Evolutionary conservation across 2,888 invertebrate species (phyloP), one percentile per base, ranked within the genome.

Genomic region (Caenorhabditis afra): DNA sequence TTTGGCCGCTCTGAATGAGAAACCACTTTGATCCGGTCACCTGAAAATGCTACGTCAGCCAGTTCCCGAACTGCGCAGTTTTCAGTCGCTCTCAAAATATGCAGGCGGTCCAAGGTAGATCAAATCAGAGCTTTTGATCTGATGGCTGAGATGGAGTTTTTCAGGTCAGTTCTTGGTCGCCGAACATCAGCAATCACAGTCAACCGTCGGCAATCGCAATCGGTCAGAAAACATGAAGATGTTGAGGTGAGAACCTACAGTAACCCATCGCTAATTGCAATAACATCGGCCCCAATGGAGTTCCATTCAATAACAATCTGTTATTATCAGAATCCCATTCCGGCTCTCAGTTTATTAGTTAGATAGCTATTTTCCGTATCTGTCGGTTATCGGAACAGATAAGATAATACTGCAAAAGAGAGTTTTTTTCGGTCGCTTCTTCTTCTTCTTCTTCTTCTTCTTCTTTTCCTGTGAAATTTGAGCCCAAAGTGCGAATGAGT

Each of bases 21-120:
- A 71, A 78, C 77, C 80, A 82, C 80, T 82, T 82, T 80, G 82
- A 80, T 57, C 80, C 82, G 65, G 80, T 82, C 58, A 82, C 82
- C 65, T 82, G 71, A 76, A 80, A 71, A 79, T 79, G 80, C 80
- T 90, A 66, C 87, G 90, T 79, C 87, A 88, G 81, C 90, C 90
- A 70, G 89, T 90, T 55, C 86, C 87, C 53, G 89, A 90, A 83
- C 85, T 90, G 49, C 89, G 90, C 73, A 89, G 89, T 74, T 90
- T 90, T 84, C 88, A 89, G 81, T 87, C 88, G 45, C 84, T 90
- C 64, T 88, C 89, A 49, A 87, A 84, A 68, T 89, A 87, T 81
- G 79, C 88, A 23, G 85, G 85, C 45, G 85, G 85, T 62, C 85
- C 85, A 37, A 75, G 86, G 86, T 86, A n/a, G n/a, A n/a, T n/a